Percentiles rank a stretch among this genome's conserved stretches.
Evolutionary conservation across 2,888 invertebrate genomes (phyloP).

Genomic region (Argyresthia albistria): DNA sequence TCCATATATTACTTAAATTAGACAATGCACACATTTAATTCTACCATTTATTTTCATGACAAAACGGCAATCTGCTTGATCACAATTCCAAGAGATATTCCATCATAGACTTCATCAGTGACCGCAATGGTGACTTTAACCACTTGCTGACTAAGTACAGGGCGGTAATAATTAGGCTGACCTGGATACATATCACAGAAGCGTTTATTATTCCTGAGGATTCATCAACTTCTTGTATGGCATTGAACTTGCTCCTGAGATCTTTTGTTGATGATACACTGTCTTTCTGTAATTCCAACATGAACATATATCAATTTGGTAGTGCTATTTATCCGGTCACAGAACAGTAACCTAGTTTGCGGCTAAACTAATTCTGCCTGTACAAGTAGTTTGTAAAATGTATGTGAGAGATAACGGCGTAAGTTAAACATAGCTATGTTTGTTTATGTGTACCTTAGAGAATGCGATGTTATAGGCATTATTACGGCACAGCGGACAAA

Average conservation of each 20-base stretch:
- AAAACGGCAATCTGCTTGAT: no score
- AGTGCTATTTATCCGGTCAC: background rate
- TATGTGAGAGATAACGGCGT: no score
- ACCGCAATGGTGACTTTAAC: no score
- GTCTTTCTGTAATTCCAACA: background rate
- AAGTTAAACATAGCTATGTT: no score
- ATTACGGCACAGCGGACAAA: conserved; percentile 42
- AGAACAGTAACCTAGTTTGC: no score
- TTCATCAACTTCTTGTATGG: background rate
- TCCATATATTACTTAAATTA: no score
- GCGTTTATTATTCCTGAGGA: background rate
- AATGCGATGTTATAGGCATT: conserved; percentile 32
- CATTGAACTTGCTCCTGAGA: background rate
- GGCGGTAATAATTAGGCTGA: background rate
- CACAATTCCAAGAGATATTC: no score
- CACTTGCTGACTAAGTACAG: background rate
- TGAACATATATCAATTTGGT: background rate
- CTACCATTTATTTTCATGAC: no score
- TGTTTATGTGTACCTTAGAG: conserved; percentile 28
- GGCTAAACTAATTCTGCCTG: no score
- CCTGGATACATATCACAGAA: background rate
- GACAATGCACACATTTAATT: no score
- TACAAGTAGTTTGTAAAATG: no score
- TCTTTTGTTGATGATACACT: background rate
- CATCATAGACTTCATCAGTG: no score